phyloP scores from a whole-genome alignment of 1,140 invertebrate species.

The Nymphalis io region DNA sequence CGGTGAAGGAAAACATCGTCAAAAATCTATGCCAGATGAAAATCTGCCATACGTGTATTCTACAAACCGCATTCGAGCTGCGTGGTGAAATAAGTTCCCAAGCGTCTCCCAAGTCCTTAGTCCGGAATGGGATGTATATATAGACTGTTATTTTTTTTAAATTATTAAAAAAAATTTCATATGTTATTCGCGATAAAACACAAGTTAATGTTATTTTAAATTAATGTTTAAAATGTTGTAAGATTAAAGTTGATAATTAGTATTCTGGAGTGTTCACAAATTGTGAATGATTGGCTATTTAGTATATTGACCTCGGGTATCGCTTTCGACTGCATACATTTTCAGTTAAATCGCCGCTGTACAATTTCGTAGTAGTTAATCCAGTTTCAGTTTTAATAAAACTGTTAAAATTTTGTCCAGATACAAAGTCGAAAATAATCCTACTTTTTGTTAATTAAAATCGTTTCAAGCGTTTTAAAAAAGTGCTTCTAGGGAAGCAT shows the following conservation, averaged over 20 bases:
- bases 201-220: too few relatives aligned
- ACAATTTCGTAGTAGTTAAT: conserved; percentile 4
- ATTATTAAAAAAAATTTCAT: too few relatives aligned
- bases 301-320: not conserved
- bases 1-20: too few relatives aligned
- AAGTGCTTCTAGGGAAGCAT: not conserved
- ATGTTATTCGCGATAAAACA: too few relatives aligned
- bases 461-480: not conserved
- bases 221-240: not conserved
- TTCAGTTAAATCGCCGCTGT: not conserved
- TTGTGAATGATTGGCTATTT: not conserved
- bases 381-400: conserved; percentile 7
- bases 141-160: too few relatives aligned
- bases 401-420: not conserved
- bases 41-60: too few relatives aligned
- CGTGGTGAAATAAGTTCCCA: too few relatives aligned
- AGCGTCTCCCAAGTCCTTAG: too few relatives aligned
- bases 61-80: too few relatives aligned
- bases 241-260: not conserved
- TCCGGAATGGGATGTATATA: too few relatives aligned
- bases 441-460: conserved; percentile 15
- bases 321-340: not conserved
- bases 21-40: too few relatives aligned
- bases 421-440: conserved; percentile 4
- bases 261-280: not conserved